Base-by-base conservation (phyloP, 2,113 vertebrate genomes). In the western clawed frog (Xenopus tropicalis) region DNA sequence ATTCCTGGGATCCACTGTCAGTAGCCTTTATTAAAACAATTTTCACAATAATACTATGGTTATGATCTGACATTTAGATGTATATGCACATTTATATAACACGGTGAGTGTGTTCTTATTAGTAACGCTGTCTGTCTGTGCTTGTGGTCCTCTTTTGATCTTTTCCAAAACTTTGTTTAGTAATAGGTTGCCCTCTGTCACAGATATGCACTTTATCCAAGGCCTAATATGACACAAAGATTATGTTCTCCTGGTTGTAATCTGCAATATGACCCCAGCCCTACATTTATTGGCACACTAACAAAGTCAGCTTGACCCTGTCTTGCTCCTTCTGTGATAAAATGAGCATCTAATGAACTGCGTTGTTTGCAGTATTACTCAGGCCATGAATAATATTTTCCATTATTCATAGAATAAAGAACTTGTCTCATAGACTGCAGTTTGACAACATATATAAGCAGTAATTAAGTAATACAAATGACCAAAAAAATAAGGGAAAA, bases 241-340 rank as follows among this genome's bases (percentile, higher is more conserved):
- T 20, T 14, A 25, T 21, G 13, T 69, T 69, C 17, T 14, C 2
- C 7, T 42, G 17, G 1, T 22, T 56, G 25, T 21, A 56, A 57
- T 69, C 52, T 69, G 1, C 25, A 54, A 3, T 13, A 19, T 56
- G 48, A 48, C 57, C 57, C 22, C 22, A 59, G 21, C 20, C 57
- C 20, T 54, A 4, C 21, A 59, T 59, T 24, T 24, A 59, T 24
- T 59, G 57, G 11, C 57, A 59, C 20, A 59, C 20, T 59, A 59
- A 59, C 57, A 59, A 59, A 24, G 57, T 59, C 57, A 59, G 57
- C 57, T 54, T 59, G 57, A 59, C 57, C 57, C 57, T 59, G 22
- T 59, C 57, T 59, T 59, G 57, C 57, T 24, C 57, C 20, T 59
- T 59, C 22, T 59, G 22, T 23, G 22, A 59, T 59, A 24, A 59